Evolutionary conservation across 2,797 vertebrate species (phyloP).

Genomic region (Macropus fuliginosus): DNA sequence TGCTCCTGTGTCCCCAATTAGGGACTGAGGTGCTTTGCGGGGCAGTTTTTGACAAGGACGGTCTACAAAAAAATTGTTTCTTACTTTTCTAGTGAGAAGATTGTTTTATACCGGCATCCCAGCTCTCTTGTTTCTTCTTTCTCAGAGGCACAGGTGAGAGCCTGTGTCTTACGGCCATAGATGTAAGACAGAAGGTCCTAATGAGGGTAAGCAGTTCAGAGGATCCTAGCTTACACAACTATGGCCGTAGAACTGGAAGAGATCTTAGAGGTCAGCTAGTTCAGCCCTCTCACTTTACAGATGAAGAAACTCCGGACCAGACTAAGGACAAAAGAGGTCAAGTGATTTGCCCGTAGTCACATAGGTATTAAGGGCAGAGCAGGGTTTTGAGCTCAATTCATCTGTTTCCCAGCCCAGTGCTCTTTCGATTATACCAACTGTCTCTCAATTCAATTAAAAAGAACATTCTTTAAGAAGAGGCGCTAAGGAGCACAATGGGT

Average conservation of each 20-base stretch:
- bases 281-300: neutral
- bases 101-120: neutral
- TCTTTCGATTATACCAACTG: neutral
- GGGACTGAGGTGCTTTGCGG: neutral
- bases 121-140: neutral
- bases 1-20: neutral
- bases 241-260: neutral
- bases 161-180: neutral
- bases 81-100: neutral
- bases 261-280: neutral
- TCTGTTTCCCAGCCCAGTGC: neutral
- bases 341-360: neutral
- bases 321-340: neutral
- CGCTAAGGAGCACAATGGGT: neutral
- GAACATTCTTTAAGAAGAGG: neutral
- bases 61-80: neutral
- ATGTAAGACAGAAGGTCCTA: neutral
- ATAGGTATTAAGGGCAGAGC: neutral
- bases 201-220: neutral
- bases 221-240: neutral
- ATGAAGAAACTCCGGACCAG: neutral
- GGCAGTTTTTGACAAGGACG: neutral
- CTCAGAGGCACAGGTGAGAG: neutral
- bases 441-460: neutral
- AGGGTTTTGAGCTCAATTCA: neutral